Percentiles rank a stretch among this genome's conserved stretches.
Conservation (phyloP, 2,888 invertebrate species). For the Andrena praecox region DNA sequence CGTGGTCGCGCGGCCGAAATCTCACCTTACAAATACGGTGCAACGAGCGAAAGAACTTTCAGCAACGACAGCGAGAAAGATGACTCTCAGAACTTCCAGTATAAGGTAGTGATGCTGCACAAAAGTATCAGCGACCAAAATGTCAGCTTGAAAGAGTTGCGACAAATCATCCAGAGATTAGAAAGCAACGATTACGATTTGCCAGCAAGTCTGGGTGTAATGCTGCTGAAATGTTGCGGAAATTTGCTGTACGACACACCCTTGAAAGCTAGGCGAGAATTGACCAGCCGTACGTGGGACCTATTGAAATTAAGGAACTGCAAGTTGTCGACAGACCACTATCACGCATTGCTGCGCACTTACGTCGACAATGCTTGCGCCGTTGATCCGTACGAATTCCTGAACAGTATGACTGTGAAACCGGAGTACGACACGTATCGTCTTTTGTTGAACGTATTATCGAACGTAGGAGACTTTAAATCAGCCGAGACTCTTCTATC, state of each 20-base stretch:
- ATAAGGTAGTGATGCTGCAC: constrained; percentile 25
- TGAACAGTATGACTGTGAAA: constrained; percentile 85
- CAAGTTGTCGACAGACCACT: constrained; percentile 85
- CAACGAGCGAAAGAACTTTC: no score
- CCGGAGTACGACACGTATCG: constrained; percentile 87
- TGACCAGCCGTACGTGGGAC: constrained; percentile 87
- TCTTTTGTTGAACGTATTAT: constrained; percentile 86
- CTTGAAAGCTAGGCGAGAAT: constrained; percentile 84
- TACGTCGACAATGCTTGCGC: constrained; percentile 87
- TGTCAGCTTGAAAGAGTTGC: neutral
- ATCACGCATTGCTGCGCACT: constrained; percentile 87
- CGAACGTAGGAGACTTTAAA: constrained; percentile 86
- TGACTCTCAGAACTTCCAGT: neutral
- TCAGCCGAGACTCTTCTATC: constrained; percentile 87
- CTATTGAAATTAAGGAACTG: constrained; percentile 85
- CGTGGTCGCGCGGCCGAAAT: neutral
- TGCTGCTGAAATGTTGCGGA: constrained; percentile 87
- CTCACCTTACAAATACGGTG: neutral
- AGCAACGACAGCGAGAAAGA: neutral
- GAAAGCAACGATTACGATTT: constrained; percentile 6
- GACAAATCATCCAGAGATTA: constrained; percentile 9
- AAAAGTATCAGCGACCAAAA: neutral
- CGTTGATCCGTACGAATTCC: constrained; percentile 85
- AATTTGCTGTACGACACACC: constrained; percentile 86
- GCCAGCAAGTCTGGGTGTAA: constrained; percentile 71